Evolutionary conservation across 2,113 vertebrate genomes (phyloP).

Genomic region (Hoplias malabaricus): DNA sequence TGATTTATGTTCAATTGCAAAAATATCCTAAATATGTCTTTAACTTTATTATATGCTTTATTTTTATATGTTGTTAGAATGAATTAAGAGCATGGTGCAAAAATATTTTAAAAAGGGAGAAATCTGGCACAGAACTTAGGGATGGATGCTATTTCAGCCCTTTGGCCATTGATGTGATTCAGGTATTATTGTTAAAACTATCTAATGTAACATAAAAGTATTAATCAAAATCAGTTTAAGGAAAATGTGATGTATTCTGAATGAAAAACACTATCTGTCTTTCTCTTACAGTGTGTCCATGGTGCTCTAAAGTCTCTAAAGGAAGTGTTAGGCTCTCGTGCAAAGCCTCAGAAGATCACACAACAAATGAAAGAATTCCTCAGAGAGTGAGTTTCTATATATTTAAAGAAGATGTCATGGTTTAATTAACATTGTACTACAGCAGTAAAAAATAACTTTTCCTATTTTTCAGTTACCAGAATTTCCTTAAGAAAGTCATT

Average conservation of each 20-base stretch:
- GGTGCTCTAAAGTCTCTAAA: slow-evolving; percentile 63
- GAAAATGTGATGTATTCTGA: background rate
- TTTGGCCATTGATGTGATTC: slow-evolving; percentile 82
- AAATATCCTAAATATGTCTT: background rate
- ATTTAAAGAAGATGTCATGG: background rate
- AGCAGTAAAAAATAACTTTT: too few species aligned
- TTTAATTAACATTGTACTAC: too few species aligned
- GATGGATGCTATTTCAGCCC: slow-evolving; percentile 77
- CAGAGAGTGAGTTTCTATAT: slow-evolving; percentile 67
- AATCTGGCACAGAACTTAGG: slow-evolving; percentile 65
- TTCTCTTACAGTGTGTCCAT: slow-evolving; percentile 68
- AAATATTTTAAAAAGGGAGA: slow-evolving; percentile 70
- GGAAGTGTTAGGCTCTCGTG: slow-evolving; percentile 47
- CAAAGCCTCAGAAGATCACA: slow-evolving; percentile 59
- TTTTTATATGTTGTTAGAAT: slow-evolving; percentile 35
- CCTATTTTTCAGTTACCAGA: slow-evolving; percentile 75
- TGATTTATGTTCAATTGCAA: background rate
- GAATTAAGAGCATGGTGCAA: slow-evolving; percentile 60
- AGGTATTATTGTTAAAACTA: slow-evolving; percentile 71
- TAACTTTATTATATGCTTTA: background rate
- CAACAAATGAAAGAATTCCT: slow-evolving; percentile 67
- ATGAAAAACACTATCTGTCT: background rate
- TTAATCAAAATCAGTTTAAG: background rate
- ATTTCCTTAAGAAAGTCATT: slow-evolving; percentile 73
- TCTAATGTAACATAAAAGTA: background rate